Evolutionary conservation across 23 tunicate genomes (phyloP).

Genomic region (Trididemnum miniatum): DNA sequence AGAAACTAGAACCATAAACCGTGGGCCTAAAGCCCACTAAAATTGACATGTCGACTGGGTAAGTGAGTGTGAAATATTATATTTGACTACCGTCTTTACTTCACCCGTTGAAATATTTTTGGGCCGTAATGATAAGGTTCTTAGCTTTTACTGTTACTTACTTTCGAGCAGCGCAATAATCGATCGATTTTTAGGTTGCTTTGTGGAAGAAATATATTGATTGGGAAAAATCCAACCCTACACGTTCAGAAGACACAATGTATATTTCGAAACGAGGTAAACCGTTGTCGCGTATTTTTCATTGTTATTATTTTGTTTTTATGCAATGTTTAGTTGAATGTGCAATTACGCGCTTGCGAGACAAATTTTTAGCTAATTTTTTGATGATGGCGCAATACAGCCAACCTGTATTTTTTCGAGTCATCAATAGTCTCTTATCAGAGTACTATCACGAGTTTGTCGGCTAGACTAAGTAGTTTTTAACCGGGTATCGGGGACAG

Average conservation of each 20-base stretch:
- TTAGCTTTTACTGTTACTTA: too few relatives aligned
- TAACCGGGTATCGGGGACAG: too few relatives aligned
- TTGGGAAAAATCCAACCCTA: slow-evolving; percentile 90
- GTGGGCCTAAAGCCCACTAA: too few relatives aligned
- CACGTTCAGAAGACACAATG: slow-evolving; percentile 70
- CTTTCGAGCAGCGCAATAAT: too few relatives aligned
- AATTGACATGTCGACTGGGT: too few relatives aligned
- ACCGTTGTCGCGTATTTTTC: slow-evolving; percentile 2
- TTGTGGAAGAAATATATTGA: slow-evolving; percentile 92
- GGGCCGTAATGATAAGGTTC: too few relatives aligned
- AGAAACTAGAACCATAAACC: too few relatives aligned
- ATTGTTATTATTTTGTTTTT: not conserved
- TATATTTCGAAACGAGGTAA: slow-evolving; percentile 83
- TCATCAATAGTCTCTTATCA: slow-evolving; percentile 8
- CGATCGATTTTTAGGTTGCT: slow-evolving; percentile 63
- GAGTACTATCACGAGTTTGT: too few relatives aligned
- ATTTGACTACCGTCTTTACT: too few relatives aligned
- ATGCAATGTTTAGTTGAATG: not conserved
- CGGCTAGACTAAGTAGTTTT: too few relatives aligned
- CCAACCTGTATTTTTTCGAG: not conserved
- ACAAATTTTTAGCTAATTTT: not conserved
- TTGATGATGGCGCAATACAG: not conserved
- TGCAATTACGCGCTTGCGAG: not conserved
- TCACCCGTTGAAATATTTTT: too few relatives aligned
- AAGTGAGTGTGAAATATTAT: too few relatives aligned